Conservation (phyloP, 2,113 vertebrate genomes). For the Paramormyrops kingsleyae region DNA sequence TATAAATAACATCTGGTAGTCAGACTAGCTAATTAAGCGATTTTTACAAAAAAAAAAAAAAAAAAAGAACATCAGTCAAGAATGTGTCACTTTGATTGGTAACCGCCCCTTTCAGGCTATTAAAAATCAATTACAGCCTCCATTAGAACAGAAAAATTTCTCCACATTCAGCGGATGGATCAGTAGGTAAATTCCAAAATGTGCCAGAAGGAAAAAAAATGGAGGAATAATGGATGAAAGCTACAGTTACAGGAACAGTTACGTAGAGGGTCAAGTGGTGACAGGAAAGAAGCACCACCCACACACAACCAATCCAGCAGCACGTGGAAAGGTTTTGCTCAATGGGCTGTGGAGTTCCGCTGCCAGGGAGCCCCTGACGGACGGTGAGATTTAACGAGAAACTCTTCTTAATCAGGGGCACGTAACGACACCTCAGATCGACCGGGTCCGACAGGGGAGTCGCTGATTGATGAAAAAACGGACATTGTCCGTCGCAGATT, state of each 20-base stretch:
- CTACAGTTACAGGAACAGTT: neutral
- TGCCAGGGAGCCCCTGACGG: neutral
- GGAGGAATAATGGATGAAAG: neutral
- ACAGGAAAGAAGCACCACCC: neutral
- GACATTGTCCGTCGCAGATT: neutral
- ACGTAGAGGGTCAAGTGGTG: neutral
- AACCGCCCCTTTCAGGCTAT: neutral
- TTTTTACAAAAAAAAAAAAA: neutral
- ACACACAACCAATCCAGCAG: neutral
- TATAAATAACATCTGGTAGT: constrained; percentile 10
- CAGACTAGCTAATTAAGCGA: neutral
- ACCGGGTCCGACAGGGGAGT: neutral
- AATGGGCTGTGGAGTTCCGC: neutral
- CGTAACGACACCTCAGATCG: neutral
- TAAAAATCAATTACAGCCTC: constrained; percentile 10
- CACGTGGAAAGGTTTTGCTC: neutral
- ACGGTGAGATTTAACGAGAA: neutral
- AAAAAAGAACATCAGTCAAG: neutral
- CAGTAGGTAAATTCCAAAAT: constrained; percentile 3
- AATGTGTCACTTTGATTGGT: neutral
- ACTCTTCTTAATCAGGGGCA: neutral
- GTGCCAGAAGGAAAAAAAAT: neutral
- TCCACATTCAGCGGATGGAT: neutral
- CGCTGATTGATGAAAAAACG: neutral
- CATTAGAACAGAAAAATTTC: neutral